Conservation (phyloP, 2,113 vertebrate genomes). For the Dicrurus megarhynchus region DNA sequence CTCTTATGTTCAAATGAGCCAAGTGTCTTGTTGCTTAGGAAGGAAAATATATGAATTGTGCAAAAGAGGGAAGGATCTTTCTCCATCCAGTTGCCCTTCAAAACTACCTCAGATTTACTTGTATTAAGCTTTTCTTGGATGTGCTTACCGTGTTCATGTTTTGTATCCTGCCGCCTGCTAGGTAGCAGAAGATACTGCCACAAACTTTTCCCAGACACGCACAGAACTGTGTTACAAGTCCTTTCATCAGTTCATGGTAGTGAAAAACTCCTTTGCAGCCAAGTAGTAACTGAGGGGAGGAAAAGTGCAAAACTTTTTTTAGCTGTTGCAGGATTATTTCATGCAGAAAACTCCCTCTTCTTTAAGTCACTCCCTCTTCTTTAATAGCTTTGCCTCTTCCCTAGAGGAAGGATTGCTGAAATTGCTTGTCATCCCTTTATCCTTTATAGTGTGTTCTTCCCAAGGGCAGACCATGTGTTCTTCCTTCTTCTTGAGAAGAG, state of each 20-base stretch:
- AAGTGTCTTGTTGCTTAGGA: not conserved
- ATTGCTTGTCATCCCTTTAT: not conserved
- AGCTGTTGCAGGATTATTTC: not conserved
- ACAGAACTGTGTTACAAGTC: not conserved
- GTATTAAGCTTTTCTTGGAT: not conserved
- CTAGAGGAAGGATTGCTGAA: not conserved
- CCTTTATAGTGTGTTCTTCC: not conserved
- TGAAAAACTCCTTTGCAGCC: not conserved
- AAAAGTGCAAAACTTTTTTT: not conserved
- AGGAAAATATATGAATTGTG: not conserved
- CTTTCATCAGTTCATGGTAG: not conserved
- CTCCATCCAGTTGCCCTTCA: not conserved
- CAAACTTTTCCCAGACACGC: not conserved
- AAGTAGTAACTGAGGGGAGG: not conserved
- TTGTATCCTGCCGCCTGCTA: not conserved
- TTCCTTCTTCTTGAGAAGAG: not conserved
- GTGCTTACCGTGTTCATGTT: not conserved
- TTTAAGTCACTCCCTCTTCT: not conserved
- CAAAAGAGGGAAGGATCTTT: not conserved
- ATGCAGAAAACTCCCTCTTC: not conserved
- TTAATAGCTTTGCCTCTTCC: not conserved
- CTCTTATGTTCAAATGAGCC: not conserved
- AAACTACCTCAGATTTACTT: not conserved
- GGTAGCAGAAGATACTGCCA: fast-evolving
- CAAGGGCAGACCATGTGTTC: not conserved